Base-by-base conservation (phyloP, 2,888 invertebrate genomes). In the Resseliella maxima region DNA sequence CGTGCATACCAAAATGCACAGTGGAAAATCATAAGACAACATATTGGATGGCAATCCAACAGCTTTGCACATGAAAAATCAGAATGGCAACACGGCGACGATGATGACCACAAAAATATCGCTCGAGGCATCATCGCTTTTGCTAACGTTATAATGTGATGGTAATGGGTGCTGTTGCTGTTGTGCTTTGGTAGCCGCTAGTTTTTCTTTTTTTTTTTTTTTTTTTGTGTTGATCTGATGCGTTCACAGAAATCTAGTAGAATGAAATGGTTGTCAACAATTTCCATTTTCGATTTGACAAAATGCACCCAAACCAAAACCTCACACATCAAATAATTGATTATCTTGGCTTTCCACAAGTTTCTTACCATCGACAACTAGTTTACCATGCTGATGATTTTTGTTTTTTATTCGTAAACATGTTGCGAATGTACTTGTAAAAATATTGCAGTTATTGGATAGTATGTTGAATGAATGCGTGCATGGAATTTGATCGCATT, bases 271-370 rank as follows among this genome's bases (percentile, higher is more conserved):
- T 31, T 72, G 31, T 72, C 72, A 72, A 72, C 31, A 27, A 31
- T 72, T 27, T 72, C 31, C 31, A 72, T 72, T 72, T 72, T 31
- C 72, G 31, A 72, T 72, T 72, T 72, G 31, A 72, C 72, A 72
- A 72, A 72, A 72, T 72, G 59, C 59, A 59, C 24, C 59, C 59
- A 59, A 59, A 59, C 50, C 50, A 50, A 72, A 0, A 59, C 59
- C 27, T 1, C 31, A 12, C 72, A n/a, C 72, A 72, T 31, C n/a
- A 5, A 35, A 72, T 72, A 72, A 72, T 72, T 72, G 72, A 72
- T 31, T 72, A 72, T 0, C 72, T 3, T 35, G 35, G 18, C 72
- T 31, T 72, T 27, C 59, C 18, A 15, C 72, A 24, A n/a, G 3
- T 24, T 72, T 18, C 18, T 2, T 50, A 18, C 18, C 46, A 18